Evolutionary conservation across 2,113 vertebrate species (phyloP).

Genomic region (Eubucco bourcierii): DNA sequence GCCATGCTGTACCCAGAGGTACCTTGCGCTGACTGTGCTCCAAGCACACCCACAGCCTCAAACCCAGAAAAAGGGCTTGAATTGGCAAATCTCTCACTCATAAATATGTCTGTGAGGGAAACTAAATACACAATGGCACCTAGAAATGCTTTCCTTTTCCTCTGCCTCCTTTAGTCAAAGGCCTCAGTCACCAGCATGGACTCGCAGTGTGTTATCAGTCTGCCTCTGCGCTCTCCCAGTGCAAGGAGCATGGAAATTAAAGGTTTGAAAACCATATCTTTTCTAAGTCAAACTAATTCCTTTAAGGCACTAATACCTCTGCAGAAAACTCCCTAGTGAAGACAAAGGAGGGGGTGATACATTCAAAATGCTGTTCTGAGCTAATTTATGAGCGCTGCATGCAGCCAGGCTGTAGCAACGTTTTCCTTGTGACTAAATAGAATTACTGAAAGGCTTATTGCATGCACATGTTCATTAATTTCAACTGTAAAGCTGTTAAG

Average conservation of each 20-base stretch:
- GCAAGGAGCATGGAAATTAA: not conserved
- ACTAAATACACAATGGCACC: not conserved
- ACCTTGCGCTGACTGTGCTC: fast-evolving
- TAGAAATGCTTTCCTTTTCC: not conserved
- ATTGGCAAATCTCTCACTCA: not conserved
- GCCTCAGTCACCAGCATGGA: not conserved
- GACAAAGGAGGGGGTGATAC: not conserved
- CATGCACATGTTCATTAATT: not conserved
- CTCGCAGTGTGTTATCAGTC: not conserved
- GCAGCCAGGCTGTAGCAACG: not conserved
- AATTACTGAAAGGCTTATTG: not conserved
- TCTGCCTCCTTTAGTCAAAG: not conserved
- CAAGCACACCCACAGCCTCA: not conserved
- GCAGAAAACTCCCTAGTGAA: not conserved
- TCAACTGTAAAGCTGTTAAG: not conserved
- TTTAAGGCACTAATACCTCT: not conserved
- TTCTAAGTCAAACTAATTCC: not conserved
- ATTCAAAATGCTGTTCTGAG: not conserved
- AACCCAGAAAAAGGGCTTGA: not conserved
- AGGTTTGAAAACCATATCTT: not conserved
- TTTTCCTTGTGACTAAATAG: not conserved
- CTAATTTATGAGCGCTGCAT: not conserved
- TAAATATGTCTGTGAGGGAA: not conserved
- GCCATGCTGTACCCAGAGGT: not conserved
- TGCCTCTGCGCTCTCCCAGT: not conserved